Conservation (phyloP, 1,140 invertebrate species). For the Eciton burchellii region DNA sequence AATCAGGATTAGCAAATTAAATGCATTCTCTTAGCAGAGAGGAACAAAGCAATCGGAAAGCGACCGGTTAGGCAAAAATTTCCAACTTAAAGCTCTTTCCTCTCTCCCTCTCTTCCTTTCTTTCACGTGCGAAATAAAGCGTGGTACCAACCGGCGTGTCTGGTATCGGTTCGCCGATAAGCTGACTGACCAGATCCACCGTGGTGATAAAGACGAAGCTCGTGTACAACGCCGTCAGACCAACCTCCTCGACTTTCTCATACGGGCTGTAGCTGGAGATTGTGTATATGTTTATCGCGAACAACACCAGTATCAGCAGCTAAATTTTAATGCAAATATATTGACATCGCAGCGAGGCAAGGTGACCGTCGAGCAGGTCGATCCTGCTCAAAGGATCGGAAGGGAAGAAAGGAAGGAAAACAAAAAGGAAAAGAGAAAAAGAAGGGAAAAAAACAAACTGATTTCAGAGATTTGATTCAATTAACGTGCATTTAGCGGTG, state of each 20-base stretch:
- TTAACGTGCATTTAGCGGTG: no score
- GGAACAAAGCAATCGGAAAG: no score
- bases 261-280: constrained; percentile 66
- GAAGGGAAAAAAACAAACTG: no score
- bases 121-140: neutral
- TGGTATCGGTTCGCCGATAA: constrained; percentile 76
- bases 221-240: constrained; percentile 64
- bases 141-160: constrained; percentile 74
- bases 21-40: no score
- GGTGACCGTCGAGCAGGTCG: neutral
- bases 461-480: no score
- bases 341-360: neutral
- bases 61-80: neutral
- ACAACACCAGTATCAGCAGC: constrained; percentile 63
- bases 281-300: constrained; percentile 63
- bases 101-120: no score
- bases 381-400: no score
- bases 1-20: no score
- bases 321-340: constrained; percentile 38
- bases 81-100: neutral
- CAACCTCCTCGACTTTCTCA: constrained; percentile 54
- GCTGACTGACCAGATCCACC: constrained; percentile 77
- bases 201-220: constrained; percentile 71
- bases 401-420: no score
- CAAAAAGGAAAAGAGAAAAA: no score